A percentile compares a stretch with the other conserved stretches of the same genome.
phyloP scores from a whole-genome alignment of 2,888 invertebrate genomes.

The Harpagoxenus sublaevis region DNA sequence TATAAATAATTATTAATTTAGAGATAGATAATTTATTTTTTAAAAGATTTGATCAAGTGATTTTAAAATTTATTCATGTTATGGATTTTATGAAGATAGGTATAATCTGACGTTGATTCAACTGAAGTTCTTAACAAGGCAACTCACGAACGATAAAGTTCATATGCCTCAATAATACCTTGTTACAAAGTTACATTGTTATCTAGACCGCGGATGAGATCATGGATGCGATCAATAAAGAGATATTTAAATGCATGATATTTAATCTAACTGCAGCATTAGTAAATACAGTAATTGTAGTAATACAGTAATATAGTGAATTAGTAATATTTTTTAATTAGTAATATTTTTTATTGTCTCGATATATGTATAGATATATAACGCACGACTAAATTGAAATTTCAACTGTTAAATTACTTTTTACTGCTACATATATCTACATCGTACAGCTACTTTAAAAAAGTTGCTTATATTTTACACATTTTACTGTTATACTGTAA shows the following conservation, averaged over 20 bases:
- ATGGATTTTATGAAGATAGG: background rate
- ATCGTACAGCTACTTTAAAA: background rate
- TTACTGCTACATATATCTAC: background rate
- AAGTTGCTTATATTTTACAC: background rate
- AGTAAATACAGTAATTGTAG: background rate
- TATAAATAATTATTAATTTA: slow-evolving; percentile 2
- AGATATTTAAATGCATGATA: slow-evolving; percentile 40
- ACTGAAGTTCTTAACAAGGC: slow-evolving; percentile 55
- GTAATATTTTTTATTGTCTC: background rate
- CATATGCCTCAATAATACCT: slow-evolving; percentile 63
- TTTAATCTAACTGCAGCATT: background rate
- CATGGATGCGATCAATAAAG: slow-evolving; percentile 60
- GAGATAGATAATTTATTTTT: background rate
- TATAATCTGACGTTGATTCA: slow-evolving; percentile 47
- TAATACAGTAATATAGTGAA: too few species aligned
- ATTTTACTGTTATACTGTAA: background rate
- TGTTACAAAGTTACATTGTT: slow-evolving; percentile 71
- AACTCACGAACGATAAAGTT: slow-evolving; percentile 43
- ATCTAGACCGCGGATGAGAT: slow-evolving; percentile 33
- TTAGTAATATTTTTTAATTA: too few species aligned
- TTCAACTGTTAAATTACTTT: background rate
- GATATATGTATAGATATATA: background rate
- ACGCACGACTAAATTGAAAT: background rate
- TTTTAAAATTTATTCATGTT: background rate
- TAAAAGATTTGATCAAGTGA: background rate